These are phyloP conservation scores for Maccullochella peelii DNA, from an alignment of 2,113 vertebrate genomes.

Conservation along the genomic window DNA sequence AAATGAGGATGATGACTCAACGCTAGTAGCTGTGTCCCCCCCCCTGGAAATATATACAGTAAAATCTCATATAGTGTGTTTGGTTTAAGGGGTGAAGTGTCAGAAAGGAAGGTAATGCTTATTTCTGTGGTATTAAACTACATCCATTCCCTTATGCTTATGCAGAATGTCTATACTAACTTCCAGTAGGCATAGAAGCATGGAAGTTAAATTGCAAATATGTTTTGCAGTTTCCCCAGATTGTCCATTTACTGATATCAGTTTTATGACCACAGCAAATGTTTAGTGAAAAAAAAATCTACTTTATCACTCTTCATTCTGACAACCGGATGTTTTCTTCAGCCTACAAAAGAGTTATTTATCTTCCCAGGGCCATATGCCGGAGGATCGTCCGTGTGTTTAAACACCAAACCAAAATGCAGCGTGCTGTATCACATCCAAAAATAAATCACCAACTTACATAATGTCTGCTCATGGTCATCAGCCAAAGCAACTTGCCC, in stretches of 20 bases:
- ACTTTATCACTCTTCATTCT: constrained; percentile 19
- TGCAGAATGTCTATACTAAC: not conserved
- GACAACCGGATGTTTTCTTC: constrained; percentile 50
- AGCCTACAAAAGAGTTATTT: constrained; percentile 22
- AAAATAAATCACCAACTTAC: constrained; percentile 50
- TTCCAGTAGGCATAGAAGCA: constrained; percentile 4
- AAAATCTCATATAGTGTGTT: constrained; percentile 51
- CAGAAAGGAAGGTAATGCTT: constrained; percentile 14
- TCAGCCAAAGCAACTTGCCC: constrained; percentile 10
- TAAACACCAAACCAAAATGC: not conserved
- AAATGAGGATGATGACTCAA: constrained; percentile 80
- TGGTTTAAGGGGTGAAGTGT: constrained; percentile 41
- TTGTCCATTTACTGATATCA: not conserved
- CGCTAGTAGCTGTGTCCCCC: constrained; percentile 26
- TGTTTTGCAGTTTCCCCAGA: constrained; percentile 15
- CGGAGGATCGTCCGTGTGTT: not conserved
- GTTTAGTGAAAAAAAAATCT: not conserved
- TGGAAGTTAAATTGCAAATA: constrained; percentile 13
- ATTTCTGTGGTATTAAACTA: constrained; percentile 27
- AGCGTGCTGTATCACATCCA: constrained; percentile 27
- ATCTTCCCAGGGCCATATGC: constrained; percentile 39
- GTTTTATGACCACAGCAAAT: constrained; percentile 19
- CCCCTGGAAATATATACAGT: constrained; percentile 49
- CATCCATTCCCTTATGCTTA: not conserved
- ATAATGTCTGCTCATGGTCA: constrained; percentile 39